phyloP scores from a whole-genome alignment of 2,113 vertebrate genomes.

The Menura novaehollandiae region DNA sequence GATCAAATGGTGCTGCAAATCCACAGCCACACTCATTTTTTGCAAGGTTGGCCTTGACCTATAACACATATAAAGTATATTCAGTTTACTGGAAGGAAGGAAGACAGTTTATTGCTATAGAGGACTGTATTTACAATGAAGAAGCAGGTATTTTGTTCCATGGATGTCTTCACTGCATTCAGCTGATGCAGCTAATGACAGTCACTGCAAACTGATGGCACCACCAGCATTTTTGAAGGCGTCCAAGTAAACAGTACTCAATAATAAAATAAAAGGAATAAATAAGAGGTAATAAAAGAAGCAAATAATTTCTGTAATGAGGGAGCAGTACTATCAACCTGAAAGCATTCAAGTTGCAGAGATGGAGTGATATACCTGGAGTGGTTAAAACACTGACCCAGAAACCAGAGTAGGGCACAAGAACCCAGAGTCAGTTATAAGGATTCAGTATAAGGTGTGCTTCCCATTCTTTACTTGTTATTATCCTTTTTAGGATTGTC shows the following conservation, averaged over 20 bases:
- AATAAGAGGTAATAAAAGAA: neutral
- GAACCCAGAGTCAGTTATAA: neutral
- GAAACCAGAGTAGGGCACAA: neutral
- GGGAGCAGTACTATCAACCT: neutral
- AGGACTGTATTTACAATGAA: neutral
- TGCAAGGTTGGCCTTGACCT: neutral
- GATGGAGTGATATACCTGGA: rapidly evolving
- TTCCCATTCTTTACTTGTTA: neutral
- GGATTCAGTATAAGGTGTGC: neutral
- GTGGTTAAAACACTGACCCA: neutral
- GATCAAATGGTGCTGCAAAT: neutral
- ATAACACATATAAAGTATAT: neutral
- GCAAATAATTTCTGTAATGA: neutral
- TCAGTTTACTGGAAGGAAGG: neutral
- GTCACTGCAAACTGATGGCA: neutral
- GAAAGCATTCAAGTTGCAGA: neutral
- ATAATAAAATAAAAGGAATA: neutral
- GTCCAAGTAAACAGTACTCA: neutral
- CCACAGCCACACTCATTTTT: neutral
- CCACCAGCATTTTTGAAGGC: neutral
- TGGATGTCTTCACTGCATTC: neutral
- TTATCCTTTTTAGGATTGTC: neutral
- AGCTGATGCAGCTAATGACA: neutral
- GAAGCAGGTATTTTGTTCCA: neutral
- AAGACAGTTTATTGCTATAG: neutral